phyloP scores from a whole-genome alignment of 2,888 invertebrate genomes.

The Aleiodes testaceus region DNA sequence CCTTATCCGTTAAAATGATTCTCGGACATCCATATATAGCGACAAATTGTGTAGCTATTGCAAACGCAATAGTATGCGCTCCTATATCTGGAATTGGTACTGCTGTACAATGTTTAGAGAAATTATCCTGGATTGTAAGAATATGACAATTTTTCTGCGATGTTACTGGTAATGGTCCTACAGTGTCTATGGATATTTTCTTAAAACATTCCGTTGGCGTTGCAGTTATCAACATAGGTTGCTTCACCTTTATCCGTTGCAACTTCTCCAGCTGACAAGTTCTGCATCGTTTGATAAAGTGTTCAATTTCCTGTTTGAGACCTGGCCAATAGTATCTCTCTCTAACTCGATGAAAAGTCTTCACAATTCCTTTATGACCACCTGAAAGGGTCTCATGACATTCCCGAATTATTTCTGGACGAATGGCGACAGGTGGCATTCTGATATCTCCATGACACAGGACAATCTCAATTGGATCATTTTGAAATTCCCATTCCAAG shows the following conservation, averaged over 20 bases:
- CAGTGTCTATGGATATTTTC: slow-evolving; percentile 45
- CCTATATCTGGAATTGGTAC: too few relatives aligned
- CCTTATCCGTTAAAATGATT: too few relatives aligned
- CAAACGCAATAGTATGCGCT: too few relatives aligned
- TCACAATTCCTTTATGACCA: not conserved
- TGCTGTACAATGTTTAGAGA: slow-evolving; percentile 19
- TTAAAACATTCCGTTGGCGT: not conserved
- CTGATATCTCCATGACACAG: not conserved
- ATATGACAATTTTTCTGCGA: not conserved
- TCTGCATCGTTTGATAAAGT: too few relatives aligned
- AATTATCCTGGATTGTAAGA: not conserved
- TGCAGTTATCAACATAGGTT: not conserved
- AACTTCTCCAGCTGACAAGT: not conserved
- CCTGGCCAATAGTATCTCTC: not conserved
- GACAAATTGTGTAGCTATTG: too few relatives aligned
- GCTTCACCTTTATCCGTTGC: slow-evolving; percentile 25
- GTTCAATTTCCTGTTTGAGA: too few relatives aligned
- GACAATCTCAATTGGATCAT: not conserved
- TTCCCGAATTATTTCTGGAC: not conserved
- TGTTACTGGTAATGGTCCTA: slow-evolving; percentile 51
- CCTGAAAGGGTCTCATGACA: not conserved
- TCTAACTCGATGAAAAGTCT: slow-evolving; percentile 3
- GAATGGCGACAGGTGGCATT: too few relatives aligned
- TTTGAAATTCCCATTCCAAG: not conserved
- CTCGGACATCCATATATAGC: too few relatives aligned